A percentile compares a stretch with the other conserved stretches of the same genome.
Evolutionary conservation across 2,888 invertebrate genomes (phyloP).

Genomic region (Lasioglossum leucozonium): DNA sequence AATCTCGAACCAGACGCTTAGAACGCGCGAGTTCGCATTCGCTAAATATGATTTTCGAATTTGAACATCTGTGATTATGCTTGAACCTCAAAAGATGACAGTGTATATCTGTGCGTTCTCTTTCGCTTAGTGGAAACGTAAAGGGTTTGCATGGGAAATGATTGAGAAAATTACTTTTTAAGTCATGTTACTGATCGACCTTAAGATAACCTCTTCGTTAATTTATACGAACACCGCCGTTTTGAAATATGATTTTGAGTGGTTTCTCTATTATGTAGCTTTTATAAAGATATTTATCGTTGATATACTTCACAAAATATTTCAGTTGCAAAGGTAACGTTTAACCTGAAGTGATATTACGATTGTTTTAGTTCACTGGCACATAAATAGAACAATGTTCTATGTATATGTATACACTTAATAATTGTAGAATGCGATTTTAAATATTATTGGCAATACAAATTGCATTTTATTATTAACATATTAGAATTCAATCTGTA

Average conservation of each 20-base stretch:
- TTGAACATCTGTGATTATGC: constrained; percentile 58
- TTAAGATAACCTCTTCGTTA: constrained; percentile 67
- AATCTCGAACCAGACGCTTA: constrained; percentile 75
- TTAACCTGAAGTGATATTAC: not conserved
- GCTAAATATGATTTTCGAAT: constrained; percentile 72
- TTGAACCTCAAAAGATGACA: constrained; percentile 29
- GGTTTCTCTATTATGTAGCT: constrained; percentile 11
- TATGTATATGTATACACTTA: constrained; percentile 21
- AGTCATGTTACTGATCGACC: constrained; percentile 31
- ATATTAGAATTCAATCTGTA: not conserved
- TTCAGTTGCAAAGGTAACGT: constrained; percentile 9
- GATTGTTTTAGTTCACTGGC: constrained; percentile 1
- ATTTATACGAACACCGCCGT: constrained; percentile 46
- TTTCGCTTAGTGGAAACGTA: not conserved
- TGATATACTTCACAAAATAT: constrained; percentile 1
- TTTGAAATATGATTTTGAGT: constrained; percentile 43
- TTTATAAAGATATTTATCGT: constrained; percentile 7
- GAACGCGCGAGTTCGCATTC: constrained; percentile 64
- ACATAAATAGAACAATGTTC: constrained; percentile 10
- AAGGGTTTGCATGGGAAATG: constrained; percentile 12
- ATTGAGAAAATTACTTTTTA: constrained; percentile 25
- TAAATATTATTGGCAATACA: not conserved
- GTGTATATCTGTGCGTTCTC: constrained; percentile 6
- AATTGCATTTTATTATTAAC: not conserved
- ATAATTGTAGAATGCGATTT: not conserved